These are phyloP conservation scores for Zele albiditarsus DNA, from an alignment of 2,888 invertebrate species.

Conservation along the genomic window DNA sequence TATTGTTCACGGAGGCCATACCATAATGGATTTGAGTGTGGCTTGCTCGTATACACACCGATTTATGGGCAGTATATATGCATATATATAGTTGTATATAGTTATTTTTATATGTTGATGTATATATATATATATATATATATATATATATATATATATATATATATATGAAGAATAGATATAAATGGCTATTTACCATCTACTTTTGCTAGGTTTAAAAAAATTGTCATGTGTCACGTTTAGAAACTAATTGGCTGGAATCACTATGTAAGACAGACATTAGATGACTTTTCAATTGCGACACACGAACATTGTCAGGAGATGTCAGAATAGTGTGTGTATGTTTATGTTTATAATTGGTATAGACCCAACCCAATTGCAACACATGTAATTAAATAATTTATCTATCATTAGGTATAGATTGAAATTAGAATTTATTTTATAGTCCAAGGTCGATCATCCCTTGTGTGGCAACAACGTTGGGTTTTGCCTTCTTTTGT, in stretches of 20 bases:
- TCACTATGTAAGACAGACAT: not conserved
- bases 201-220: constrained; percentile 6
- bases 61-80: constrained; percentile 32
- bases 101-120: not conserved
- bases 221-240: constrained; percentile 26
- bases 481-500: no score
- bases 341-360: not conserved
- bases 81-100: constrained; percentile 1
- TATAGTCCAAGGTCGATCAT: not conserved
- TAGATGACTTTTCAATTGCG: constrained; percentile 8
- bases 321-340: not conserved
- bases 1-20: constrained; percentile 68
- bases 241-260: constrained; percentile 17
- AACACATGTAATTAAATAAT: constrained; percentile 18
- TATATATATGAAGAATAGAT: constrained; percentile 21
- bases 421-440: not conserved
- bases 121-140: constrained; percentile 24
- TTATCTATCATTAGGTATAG: constrained; percentile 1
- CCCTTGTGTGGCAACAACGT: not conserved
- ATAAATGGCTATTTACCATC: constrained; percentile 19
- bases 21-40: constrained; percentile 65
- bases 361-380: constrained; percentile 15
- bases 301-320: not conserved
- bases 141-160: constrained; percentile 16
- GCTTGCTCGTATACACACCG: constrained; percentile 46